Base-by-base conservation (phyloP, 2,797 vertebrate species). In the Anguilla marmorata region DNA sequence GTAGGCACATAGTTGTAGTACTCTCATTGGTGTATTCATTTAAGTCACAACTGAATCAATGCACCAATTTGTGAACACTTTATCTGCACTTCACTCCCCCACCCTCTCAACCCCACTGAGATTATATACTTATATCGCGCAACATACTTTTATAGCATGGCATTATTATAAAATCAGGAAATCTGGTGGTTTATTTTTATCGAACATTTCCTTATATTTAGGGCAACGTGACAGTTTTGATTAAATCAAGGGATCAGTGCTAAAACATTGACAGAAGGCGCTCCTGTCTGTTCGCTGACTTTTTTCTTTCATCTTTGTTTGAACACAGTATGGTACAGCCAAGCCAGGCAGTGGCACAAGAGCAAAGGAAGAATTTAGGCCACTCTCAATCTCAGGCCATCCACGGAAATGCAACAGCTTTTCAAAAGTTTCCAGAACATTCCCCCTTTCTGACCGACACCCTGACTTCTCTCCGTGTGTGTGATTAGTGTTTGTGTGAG, bases 181-280 rank as follows among this genome's bases (percentile, higher is more conserved):
- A 66, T 66, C 24, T 66, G 63, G 63, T 24, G 63, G 9, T 24
- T 66, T 66, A 66, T 66, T 66, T 66, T 66, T 66, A 66, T 21
- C 4, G 21, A 63, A 63, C 63, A 66, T 66, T 27, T 27, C n/a
- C 21, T 66, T 66, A 66, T 27, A 66, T 66, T 66, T 27, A 66
- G n/a, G 63, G 63, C 63, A 27, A 66, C 21, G n/a, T 63, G 58
- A 63, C 16, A 63, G 58, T 63, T 63, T 63, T 63, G 58, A 63
- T 69, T 69, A n/a, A 69, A 69, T 69, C 63, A 69, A 69, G 63
- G 63, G 63, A 69, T 69, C 63, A 69, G 63, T n/a, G 63, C 63
- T 69, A 76, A 33, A 76, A 76, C 72, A 76, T 2, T 76, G 33
- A 76, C 33, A 76, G 33, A 33, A 76, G 33, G 33, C 14, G 14